phyloP scores from a whole-genome alignment of 1,140 invertebrate genomes.

The Heliconius hewitsoni region DNA sequence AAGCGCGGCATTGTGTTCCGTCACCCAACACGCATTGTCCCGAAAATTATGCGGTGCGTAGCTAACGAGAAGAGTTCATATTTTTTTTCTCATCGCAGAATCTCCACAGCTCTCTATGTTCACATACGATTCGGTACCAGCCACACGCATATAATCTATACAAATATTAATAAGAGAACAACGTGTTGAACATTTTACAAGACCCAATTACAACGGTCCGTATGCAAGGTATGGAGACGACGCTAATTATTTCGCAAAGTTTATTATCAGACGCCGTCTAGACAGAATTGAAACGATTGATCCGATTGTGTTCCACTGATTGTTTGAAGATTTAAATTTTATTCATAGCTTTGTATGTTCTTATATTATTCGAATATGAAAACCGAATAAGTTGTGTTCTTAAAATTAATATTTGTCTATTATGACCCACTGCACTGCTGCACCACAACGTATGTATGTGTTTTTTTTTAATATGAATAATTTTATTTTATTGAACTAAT shows the following conservation, averaged over 20 bases:
- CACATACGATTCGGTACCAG: not conserved
- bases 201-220: slow-evolving; percentile 47
- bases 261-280: slow-evolving; percentile 53
- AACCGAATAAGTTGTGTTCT: no score
- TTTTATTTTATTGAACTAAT: no score
- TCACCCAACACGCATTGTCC: no score
- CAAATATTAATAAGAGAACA: not conserved
- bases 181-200: not conserved
- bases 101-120: not conserved
- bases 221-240: slow-evolving; percentile 47
- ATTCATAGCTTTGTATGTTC: not conserved
- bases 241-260: slow-evolving; percentile 46
- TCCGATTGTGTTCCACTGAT: slow-evolving; percentile 2
- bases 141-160: not conserved
- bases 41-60: no score
- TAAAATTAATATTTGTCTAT: no score
- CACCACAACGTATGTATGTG: no score
- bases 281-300: slow-evolving; percentile 33
- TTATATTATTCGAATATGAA: no score
- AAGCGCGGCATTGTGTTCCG: no score
- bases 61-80: no score
- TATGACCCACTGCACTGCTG: no score
- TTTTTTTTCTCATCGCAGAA: not conserved
- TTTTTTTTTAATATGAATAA: no score
- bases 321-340: not conserved